These are phyloP conservation scores for Sciurus carolinensis DNA, from an alignment of 2,797 vertebrate genomes.

Conservation along the genomic window DNA sequence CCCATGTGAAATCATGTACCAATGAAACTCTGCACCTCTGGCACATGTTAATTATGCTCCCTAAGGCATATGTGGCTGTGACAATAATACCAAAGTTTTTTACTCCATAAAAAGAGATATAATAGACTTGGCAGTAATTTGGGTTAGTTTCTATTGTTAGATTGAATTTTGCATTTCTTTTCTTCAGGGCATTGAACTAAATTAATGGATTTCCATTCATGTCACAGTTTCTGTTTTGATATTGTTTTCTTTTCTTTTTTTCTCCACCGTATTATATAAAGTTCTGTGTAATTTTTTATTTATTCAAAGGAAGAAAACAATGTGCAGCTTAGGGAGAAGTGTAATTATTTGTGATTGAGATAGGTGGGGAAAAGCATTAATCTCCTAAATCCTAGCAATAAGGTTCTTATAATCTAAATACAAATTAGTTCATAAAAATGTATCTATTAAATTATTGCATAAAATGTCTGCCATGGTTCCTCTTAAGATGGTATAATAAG, in stretches of 20 bases:
- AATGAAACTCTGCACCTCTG: neutral
- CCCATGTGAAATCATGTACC: constrained; percentile 21
- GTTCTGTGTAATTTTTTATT: neutral
- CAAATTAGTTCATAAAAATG: constrained; percentile 8
- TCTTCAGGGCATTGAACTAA: constrained; percentile 61
- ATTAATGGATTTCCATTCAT: constrained; percentile 48
- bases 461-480: neutral
- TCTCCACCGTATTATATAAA: neutral
- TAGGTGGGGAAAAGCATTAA: neutral
- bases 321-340: neutral
- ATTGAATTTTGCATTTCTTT: constrained; percentile 48
- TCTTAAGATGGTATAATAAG: neutral
- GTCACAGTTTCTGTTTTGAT: constrained; percentile 40
- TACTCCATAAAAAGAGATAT: neutral
- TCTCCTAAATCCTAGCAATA: neutral
- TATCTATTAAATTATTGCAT: neutral
- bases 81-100: neutral
- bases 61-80: neutral
- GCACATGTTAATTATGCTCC: neutral
- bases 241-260: neutral
- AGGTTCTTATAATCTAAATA: constrained; percentile 11
- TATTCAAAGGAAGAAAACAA: constrained; percentile 55
- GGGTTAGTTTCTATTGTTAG: neutral
- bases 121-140: neutral
- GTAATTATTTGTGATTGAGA: neutral